A percentile compares a stretch with the other conserved stretches of the same genome.
Conservation (phyloP, 2,113 vertebrate genomes). For the Chloebia gouldiae region DNA sequence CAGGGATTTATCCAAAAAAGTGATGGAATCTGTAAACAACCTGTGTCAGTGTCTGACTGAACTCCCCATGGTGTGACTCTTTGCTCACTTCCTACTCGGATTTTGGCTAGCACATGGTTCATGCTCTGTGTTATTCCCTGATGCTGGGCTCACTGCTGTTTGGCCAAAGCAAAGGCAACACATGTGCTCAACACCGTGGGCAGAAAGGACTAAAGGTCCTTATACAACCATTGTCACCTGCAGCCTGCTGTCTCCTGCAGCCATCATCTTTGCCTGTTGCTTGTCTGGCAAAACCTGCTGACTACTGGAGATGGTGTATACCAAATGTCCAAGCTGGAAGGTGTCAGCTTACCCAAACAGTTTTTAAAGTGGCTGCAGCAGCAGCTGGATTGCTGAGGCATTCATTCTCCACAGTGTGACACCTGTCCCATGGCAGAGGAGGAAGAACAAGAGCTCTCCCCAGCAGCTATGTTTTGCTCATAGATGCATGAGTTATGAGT, state of each 20-base stretch:
- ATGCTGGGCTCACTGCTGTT: no score
- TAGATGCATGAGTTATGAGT: fast-evolving
- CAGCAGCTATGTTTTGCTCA: not conserved
- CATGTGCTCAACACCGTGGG: fast-evolving
- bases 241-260: not conserved
- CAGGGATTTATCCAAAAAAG: not conserved
- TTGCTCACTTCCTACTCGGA: not conserved
- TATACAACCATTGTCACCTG: not conserved
- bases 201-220: not conserved
- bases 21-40: not conserved
- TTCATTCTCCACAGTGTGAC: not conserved
- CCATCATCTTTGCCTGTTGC: not conserved
- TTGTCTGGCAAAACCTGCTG: not conserved
- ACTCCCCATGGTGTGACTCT: not conserved
- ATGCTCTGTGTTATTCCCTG: not conserved
- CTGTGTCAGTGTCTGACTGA: not conserved
- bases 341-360: not conserved
- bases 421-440: fast-evolving
- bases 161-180: not conserved
- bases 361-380: not conserved
- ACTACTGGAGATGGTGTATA: not conserved
- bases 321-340: not conserved
- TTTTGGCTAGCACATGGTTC: not conserved
- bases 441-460: not conserved
- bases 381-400: not conserved